Conservation (phyloP, 2,113 vertebrate genomes). For the Chlamydotis undulata region DNA sequence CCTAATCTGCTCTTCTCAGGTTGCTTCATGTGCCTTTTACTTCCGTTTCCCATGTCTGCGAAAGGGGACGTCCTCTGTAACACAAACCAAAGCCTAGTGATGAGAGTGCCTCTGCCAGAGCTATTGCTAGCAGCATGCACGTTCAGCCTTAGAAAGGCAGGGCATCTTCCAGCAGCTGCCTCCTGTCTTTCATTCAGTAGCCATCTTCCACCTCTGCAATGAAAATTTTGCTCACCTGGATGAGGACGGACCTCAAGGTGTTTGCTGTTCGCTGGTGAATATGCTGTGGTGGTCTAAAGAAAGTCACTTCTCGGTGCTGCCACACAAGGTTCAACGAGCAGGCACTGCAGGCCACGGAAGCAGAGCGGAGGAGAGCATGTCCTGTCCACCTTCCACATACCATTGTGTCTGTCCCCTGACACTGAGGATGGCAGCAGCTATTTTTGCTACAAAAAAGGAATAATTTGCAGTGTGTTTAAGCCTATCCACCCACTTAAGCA, state of each 20-base stretch:
- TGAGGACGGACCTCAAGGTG: neutral
- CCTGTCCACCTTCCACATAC: neutral
- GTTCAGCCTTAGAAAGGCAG: neutral
- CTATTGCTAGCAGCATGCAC: too few relatives aligned
- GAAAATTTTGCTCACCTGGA: neutral
- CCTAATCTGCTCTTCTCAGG: neutral
- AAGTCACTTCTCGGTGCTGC: neutral
- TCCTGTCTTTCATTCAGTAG: neutral
- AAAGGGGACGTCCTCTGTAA: neutral
- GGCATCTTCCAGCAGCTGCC: neutral
- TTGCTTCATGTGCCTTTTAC: neutral
- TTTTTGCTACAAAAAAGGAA: neutral
- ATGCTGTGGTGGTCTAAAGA: neutral
- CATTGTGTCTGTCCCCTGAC: neutral
- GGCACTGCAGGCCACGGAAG: neutral
- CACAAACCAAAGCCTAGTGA: neutral
- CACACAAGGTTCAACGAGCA: fast-evolving
- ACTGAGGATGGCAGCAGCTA: neutral
- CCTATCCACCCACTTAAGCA: neutral
- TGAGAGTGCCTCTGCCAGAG: neutral
- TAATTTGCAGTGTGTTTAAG: neutral
- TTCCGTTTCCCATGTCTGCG: neutral
- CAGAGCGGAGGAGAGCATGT: neutral
- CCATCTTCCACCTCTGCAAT: neutral
- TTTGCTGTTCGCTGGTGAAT: neutral